Evolutionary conservation across 2,888 invertebrate genomes (phyloP), one percentile per base, ranked within the genome.

Genomic region (Geotrupes spiniger): DNA sequence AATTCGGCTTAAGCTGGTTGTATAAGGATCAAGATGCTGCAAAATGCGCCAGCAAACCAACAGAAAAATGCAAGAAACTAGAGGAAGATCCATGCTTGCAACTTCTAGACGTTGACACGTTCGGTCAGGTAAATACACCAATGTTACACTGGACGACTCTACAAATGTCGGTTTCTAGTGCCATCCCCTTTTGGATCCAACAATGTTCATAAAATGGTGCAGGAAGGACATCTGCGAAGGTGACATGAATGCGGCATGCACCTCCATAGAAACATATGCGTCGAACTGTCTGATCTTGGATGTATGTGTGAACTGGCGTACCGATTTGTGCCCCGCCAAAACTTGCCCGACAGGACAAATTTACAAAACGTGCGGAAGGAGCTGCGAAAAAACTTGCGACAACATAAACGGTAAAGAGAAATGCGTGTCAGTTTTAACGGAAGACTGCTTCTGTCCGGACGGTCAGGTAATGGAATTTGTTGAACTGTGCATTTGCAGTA

Each of bases 381-480:
- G 78, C 42, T 87, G 86, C 60, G 79, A 80, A 28, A 71, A 78
- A 36, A 85, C 84, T 0, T 89, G 89, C 61, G 83, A 84, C 4
- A 80, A 78, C 57, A 67, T 81, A 37, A 77, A 79, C 36, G 70
- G 75, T 6, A 66, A 76, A 2, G 57, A 64, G 2, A 68, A 27
- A 5, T 68, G 66, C 37, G 43, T 50, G 16, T 52, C 57, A 21
- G 52, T 61, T n/a, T 65, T 69, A 0, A 77, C 79, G 0, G 92
- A 92, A 63, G 92, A 91, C 1, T 94, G 94, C 71, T 89, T 86
- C 78, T 94, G 94, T 72, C 87, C 91, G 0, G 73, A 79, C 40
- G 87, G 85, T 49, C 80, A 83, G 71, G 85, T 86, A 60, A 50
- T 21, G n/a, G n/a, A n/a, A n/a, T n/a, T n/a, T n/a, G n/a, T n/a